Evolutionary conservation across 2,888 invertebrate genomes (phyloP).

Genomic region (Lordiphosa andalusiaca): DNA sequence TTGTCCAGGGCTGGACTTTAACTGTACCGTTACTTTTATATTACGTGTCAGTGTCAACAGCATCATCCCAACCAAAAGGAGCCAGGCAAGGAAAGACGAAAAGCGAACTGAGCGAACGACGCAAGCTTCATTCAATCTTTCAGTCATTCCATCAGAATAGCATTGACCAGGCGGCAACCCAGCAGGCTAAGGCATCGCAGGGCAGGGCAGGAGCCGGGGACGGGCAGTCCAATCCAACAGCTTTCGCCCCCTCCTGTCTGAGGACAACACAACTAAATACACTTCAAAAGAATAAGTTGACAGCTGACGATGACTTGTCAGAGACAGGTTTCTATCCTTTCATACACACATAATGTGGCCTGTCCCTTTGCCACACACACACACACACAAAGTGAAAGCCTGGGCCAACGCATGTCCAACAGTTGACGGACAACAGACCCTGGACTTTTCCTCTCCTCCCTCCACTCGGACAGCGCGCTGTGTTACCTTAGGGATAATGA

Average conservation of each 20-base stretch:
- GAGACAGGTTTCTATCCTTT: conserved; percentile 77
- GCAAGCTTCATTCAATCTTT: conserved; percentile 64
- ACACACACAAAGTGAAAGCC: conserved; percentile 10
- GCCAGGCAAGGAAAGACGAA: conserved; percentile 16
- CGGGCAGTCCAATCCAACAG: not conserved
- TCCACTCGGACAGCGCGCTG: conserved; percentile 24
- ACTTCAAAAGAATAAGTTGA: conserved; percentile 79
- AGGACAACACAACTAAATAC: conserved; percentile 68
- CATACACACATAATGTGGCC: conserved; percentile 60
- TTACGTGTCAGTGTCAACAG: conserved; percentile 73
- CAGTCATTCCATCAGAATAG: conserved; percentile 43
- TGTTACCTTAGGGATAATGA: conserved; percentile 75
- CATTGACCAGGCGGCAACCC: conserved; percentile 36
- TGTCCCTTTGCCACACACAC: conserved; percentile 7
- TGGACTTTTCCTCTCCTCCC: conserved; percentile 52
- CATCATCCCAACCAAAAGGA: conserved; percentile 42
- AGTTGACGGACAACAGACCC: conserved; percentile 55
- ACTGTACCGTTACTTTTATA: conserved; percentile 67
- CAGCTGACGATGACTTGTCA: conserved; percentile 79
- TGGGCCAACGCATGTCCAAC: conserved; percentile 53
- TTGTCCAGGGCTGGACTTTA: conserved; percentile 60
- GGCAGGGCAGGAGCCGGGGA: no score
- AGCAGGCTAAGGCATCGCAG: conserved; percentile 12
- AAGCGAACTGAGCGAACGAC: conserved; percentile 14
- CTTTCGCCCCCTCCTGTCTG: conserved; percentile 22